These are phyloP conservation scores for Psylliodes chrysocephalus DNA, from an alignment of 2,888 invertebrate genomes.

Conservation along the genomic window DNA sequence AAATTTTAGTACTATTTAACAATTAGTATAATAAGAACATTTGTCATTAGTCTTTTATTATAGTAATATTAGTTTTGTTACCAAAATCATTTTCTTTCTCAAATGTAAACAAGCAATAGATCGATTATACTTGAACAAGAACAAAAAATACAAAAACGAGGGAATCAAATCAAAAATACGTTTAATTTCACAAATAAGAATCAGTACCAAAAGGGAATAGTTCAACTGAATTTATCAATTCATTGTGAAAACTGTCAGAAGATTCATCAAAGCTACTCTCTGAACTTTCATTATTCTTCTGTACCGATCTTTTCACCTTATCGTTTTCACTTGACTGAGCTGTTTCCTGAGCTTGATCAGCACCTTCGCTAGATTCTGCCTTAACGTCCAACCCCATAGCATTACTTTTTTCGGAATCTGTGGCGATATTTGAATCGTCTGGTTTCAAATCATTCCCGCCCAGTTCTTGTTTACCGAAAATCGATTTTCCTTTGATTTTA, in stretches of 20 bases:
- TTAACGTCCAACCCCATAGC: background rate
- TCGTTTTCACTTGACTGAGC: background rate
- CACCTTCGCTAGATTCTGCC: slow-evolving; percentile 1
- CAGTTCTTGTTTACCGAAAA: slow-evolving; percentile 49
- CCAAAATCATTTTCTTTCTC: background rate
- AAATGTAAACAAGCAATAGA: too few relatives aligned
- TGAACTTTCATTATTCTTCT: background rate
- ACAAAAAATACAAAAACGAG: too few relatives aligned
- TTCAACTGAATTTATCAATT: slow-evolving; percentile 43
- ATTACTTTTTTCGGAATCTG: slow-evolving; percentile 2
- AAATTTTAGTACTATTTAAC: slow-evolving; percentile 5
- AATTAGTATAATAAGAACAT: slow-evolving; percentile 2
- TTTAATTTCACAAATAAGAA: slow-evolving; percentile 45
- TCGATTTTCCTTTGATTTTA: slow-evolving; percentile 43
- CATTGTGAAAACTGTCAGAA: slow-evolving; percentile 29
- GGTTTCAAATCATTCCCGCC: slow-evolving; percentile 3
- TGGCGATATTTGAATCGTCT: background rate
- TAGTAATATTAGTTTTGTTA: slow-evolving; percentile 1
- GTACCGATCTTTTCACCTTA: background rate
- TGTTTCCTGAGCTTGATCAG: slow-evolving; percentile 14
- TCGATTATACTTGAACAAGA: too few relatives aligned
- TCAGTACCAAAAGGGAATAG: slow-evolving; percentile 48
- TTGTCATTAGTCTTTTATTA: slow-evolving; percentile 5
- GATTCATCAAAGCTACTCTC: slow-evolving; percentile 1
- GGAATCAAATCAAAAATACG: too few relatives aligned